Evolutionary conservation across 1,140 invertebrate genomes (phyloP).

Genomic region (Teleogryllus occipitalis): DNA sequence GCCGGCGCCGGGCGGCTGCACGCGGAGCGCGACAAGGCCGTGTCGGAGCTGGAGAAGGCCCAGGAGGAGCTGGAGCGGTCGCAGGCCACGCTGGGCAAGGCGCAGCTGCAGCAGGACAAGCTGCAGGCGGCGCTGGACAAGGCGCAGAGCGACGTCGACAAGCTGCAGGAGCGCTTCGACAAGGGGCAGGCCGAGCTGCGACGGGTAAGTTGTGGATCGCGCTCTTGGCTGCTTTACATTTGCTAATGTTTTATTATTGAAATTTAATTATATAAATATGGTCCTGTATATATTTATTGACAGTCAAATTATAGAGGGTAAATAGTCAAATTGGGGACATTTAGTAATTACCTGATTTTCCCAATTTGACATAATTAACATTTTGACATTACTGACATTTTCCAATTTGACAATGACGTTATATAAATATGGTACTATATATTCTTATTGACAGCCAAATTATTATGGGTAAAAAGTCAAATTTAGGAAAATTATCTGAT

Average conservation of each 20-base stretch:
- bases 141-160: slow-evolving; percentile 83
- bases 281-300: no score
- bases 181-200: slow-evolving; percentile 70
- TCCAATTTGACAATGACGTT: no score
- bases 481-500: no score
- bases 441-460: no score
- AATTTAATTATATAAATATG: no score
- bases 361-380: no score
- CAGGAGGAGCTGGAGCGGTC: slow-evolving; percentile 82
- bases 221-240: neutral
- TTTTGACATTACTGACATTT: no score
- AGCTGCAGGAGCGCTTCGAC: slow-evolving; percentile 76
- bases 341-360: no score
- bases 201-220: slow-evolving; percentile 48
- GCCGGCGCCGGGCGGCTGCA: slow-evolving; percentile 67
- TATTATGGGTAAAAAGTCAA: no score
- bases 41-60: slow-evolving; percentile 78
- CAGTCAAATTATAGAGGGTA: no score
- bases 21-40: slow-evolving; percentile 77
- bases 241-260: neutral
- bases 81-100: slow-evolving; percentile 79
- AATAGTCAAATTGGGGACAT: no score
- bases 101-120: slow-evolving; percentile 83
- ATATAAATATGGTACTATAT: no score
- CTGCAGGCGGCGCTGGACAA: slow-evolving; percentile 78